These are phyloP conservation scores for Shinisaurus crocodilurus DNA, from an alignment of 2,113 vertebrate species.

Conservation along the genomic window DNA sequence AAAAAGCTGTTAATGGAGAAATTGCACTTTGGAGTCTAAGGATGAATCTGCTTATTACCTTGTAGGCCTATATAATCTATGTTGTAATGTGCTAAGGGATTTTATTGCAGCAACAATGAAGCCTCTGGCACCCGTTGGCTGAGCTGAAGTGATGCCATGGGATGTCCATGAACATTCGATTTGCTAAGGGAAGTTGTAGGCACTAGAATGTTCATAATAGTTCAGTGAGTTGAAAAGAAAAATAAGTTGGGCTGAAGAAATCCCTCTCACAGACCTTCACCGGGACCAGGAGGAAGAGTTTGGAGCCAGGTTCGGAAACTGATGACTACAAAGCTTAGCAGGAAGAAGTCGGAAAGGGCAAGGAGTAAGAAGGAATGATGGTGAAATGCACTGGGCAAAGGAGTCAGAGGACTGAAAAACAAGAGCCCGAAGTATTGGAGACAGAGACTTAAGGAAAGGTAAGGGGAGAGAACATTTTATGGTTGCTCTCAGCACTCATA, in stretches of 20 bases:
- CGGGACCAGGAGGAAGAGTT: not conserved
- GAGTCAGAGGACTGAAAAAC: not conserved
- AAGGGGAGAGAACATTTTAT: not conserved
- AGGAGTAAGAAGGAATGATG: too few species aligned
- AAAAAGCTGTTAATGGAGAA: slow-evolving; percentile 14
- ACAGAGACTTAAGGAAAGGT: not conserved
- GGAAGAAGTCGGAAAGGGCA: not conserved
- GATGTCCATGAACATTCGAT: not conserved
- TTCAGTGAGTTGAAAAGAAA: not conserved
- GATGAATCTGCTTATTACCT: slow-evolving; percentile 5
- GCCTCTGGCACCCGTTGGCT: slow-evolving; percentile 8
- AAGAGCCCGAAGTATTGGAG: not conserved
- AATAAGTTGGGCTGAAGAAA: not conserved
- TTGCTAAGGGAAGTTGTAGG: not conserved
- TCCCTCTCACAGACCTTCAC: too few species aligned
- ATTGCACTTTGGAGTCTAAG: slow-evolving; percentile 12
- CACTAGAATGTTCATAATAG: not conserved
- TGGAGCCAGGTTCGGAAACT: rapidly evolving
- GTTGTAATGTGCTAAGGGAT: slow-evolving; percentile 6
- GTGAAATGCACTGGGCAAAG: not conserved
- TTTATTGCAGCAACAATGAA: not conserved
- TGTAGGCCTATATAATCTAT: slow-evolving; percentile 9
- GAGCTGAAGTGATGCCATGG: not conserved
- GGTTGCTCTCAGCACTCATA: not conserved
- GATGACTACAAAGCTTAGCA: not conserved